Base-by-base conservation (phyloP, 2,797 vertebrate species). In the Eremophila alpestris region DNA sequence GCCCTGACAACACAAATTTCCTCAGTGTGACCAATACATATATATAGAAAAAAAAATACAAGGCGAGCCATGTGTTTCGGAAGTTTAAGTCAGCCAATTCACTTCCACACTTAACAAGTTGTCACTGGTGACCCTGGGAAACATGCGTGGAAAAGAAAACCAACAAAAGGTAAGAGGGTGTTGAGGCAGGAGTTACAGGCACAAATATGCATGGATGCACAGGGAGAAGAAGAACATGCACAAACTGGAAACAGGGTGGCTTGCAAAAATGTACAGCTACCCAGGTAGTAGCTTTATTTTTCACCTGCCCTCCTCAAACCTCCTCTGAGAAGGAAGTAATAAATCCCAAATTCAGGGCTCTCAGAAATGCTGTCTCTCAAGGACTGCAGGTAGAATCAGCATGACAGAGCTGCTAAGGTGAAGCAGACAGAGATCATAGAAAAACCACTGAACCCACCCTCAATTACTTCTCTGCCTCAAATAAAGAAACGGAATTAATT, bases 1-100 rank as follows among this genome's bases (percentile, higher is more conserved):
- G 80, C 94, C 67, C 87, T 91, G 91, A 90, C 81, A 83, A 54
- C 59, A 51, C 55, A 70, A 51, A 67, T 77, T 96, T 71, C 74
- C 79, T 69, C 73, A 82, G 36, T 40, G 74, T 67, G 64, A 94
- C 38, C 55, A 22, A 85, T 81, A 88, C 40, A 94, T 43, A 75
- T 24, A 75, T 24, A 82, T 2, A 54, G 0, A 12, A 19, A 65
- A 41, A 65, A 60, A 41, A 74, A 38, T 11, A 26, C 17, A 83
- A 69, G 18, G 62, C 45, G 15, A 89, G 51, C 14, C 49, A 73
- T 23, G 4, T 62, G 74, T 74, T 86, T 49, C 75, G 74, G 32
- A 85, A 45, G 40, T 65, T 77, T 67, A 74, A 90, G 78, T 48
- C 68, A 86, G 71, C 19, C 49, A 76, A 15, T 56, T 94, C 40